phyloP scores from a whole-genome alignment of 2,888 invertebrate genomes.

The Drosophila colorata region DNA sequence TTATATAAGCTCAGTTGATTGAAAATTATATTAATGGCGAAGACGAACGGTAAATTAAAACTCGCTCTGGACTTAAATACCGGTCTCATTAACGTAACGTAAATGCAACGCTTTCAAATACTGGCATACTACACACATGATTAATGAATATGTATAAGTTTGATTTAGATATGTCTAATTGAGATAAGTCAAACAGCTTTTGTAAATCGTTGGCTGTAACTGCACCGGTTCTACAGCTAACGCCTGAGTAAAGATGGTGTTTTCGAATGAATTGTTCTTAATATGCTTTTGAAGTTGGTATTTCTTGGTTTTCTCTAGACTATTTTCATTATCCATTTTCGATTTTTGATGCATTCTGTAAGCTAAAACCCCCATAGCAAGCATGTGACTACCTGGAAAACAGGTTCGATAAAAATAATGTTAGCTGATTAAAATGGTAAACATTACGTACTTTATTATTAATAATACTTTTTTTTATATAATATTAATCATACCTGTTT shows the following conservation, averaged over 20 bases:
- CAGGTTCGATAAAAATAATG: slow-evolving; percentile 2
- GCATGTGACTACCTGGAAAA: neutral
- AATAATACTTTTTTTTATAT: neutral
- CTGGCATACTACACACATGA: neutral
- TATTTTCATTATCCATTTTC: neutral
- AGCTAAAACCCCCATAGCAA: neutral
- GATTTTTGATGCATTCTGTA: neutral
- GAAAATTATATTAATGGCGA: slow-evolving; percentile 7
- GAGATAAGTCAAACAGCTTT: slow-evolving; percentile 12
- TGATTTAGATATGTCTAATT: slow-evolving; percentile 9
- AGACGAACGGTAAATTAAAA: slow-evolving; percentile 26
- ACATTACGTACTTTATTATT: neutral
- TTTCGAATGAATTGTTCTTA: neutral
- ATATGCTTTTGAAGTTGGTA: neutral
- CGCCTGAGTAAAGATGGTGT: neutral
- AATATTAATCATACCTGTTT: slow-evolving; percentile 9
- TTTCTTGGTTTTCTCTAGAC: neutral
- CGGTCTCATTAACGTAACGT: slow-evolving; percentile 21
- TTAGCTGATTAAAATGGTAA: neutral
- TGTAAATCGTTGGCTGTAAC: slow-evolving; percentile 4
- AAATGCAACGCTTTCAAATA: slow-evolving; percentile 10
- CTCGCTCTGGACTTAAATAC: slow-evolving; percentile 26
- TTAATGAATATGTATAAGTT: slow-evolving; percentile 13
- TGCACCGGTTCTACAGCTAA: slow-evolving; percentile 1
- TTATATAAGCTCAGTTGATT: slow-evolving; percentile 45